A percentile compares a stretch with the other conserved stretches of the same genome.
Conservation (phyloP, 2,113 vertebrate species). For the Pituophis catenifer region DNA sequence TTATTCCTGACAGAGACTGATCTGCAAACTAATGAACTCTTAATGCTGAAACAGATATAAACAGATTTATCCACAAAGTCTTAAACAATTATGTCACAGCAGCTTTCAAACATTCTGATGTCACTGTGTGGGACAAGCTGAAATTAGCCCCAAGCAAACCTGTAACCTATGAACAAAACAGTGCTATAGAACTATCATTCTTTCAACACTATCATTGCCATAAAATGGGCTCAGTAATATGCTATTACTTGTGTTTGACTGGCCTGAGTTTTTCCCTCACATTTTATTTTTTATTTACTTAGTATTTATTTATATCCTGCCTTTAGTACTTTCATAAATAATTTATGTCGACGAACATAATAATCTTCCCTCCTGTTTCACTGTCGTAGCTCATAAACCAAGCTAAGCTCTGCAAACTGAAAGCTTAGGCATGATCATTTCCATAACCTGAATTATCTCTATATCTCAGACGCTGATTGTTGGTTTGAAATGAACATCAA, state of each 20-base stretch:
- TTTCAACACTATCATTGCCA: not conserved
- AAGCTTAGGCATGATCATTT: not conserved
- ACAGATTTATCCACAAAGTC: not conserved
- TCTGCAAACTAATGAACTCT: not conserved
- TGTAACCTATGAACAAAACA: not conserved
- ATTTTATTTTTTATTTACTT: not conserved
- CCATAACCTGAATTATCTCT: not conserved
- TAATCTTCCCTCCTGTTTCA: not conserved
- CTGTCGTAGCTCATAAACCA: not conserved
- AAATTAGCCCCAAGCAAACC: not conserved
- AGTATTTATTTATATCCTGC: not conserved
- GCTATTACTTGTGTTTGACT: not conserved
- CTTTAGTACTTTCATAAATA: not conserved
- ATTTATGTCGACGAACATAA: not conserved
- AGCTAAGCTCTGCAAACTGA: not conserved
- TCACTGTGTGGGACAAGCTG: not conserved
- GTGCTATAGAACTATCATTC: not conserved
- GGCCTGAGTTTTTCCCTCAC: not conserved
- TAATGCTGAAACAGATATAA: not conserved
- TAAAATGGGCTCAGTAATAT: not conserved
- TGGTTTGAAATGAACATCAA: not conserved
- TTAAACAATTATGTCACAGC: not conserved
- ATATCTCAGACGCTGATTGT: not conserved
- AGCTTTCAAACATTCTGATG: not conserved
- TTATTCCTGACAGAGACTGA: not conserved